phyloP scores from a whole-genome alignment of 30 jellyfish, hydroid and myxozoan genomes.

The Nemopilema nomurai region DNA sequence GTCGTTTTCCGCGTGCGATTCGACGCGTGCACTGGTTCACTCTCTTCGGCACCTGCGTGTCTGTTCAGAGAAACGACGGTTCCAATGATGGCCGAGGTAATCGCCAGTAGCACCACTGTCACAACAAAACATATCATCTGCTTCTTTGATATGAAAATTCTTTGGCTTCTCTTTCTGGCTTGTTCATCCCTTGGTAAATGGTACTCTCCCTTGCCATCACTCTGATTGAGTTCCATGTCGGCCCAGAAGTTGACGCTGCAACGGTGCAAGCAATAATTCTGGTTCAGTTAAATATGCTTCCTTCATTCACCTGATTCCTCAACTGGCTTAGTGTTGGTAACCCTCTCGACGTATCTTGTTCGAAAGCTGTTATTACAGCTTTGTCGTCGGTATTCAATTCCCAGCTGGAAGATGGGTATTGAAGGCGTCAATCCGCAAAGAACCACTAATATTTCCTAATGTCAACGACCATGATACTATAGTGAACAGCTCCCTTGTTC shows the following conservation, averaged over 20 bases:
- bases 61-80: slow-evolving; percentile 24
- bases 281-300: no score
- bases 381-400: no score
- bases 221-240: slow-evolving; percentile 50
- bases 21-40: not conserved
- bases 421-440: not conserved
- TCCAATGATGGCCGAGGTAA: slow-evolving; percentile 57
- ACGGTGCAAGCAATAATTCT: no score
- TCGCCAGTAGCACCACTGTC: slow-evolving; percentile 26
- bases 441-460: not conserved
- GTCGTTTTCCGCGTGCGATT: slow-evolving; percentile 53
- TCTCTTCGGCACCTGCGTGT: not conserved
- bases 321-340: not conserved
- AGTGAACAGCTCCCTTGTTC: not conserved
- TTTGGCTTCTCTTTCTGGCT: not conserved
- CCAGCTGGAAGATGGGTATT: no score
- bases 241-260: not conserved
- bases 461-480: not conserved
- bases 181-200: slow-evolving; percentile 35
- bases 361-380: not conserved
- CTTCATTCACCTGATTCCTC: no score
- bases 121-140: slow-evolving; percentile 24
- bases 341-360: not conserved
- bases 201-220: slow-evolving; percentile 56
- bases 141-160: slow-evolving; percentile 36